phyloP scores from a whole-genome alignment of 2,113 vertebrate species.

The Syngnathus typhle region DNA sequence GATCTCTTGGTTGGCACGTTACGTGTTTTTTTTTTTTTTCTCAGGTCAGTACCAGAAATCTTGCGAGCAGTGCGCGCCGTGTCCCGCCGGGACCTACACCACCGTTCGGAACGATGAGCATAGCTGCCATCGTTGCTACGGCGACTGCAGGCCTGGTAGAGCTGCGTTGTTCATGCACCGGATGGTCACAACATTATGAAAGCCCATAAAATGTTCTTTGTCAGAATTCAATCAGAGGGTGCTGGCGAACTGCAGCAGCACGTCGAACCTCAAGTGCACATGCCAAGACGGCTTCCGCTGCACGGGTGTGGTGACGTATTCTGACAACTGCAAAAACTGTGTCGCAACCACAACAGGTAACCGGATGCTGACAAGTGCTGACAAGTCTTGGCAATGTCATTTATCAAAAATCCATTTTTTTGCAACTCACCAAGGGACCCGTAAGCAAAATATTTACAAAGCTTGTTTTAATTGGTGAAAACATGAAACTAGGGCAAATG shows the following conservation, averaged over 20 bases:
- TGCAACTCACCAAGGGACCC: background rate
- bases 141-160: conserved; percentile 59
- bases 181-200: background rate
- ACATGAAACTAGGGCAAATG: too few species aligned
- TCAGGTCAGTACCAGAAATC: conserved; percentile 32
- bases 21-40: background rate
- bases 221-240: conserved; percentile 44
- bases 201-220: background rate
- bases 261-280: conserved; percentile 28
- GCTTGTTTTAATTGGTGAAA: too few species aligned
- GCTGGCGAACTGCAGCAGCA: conserved; percentile 35
- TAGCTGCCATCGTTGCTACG: conserved; percentile 45
- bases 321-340: conserved; percentile 36
- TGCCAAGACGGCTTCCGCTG: conserved; percentile 47
- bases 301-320: fast-evolving
- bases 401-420: background rate
- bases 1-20: conserved; percentile 4
- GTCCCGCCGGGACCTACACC: conserved; percentile 40
- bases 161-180: background rate
- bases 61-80: conserved; percentile 30
- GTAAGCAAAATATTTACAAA: background rate
- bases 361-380: background rate
- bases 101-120: conserved; percentile 20
- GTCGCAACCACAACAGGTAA: conserved; percentile 20
- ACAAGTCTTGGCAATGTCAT: background rate